These are phyloP conservation scores for Trialeurodes vaporariorum DNA, from an alignment of 1,140 invertebrate genomes.

Conservation along the genomic window DNA sequence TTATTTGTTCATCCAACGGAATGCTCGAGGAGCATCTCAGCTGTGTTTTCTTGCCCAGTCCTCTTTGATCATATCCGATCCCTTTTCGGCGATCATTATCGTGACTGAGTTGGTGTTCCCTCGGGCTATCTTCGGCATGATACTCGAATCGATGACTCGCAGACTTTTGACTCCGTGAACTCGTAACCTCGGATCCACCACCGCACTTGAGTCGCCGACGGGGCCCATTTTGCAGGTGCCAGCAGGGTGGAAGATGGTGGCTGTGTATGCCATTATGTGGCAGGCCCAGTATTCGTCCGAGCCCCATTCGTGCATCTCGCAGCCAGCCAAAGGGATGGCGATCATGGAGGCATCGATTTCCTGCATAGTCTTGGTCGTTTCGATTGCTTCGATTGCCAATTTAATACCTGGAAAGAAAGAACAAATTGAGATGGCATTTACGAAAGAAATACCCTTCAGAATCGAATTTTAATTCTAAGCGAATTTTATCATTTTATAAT, in stretches of 20 bases:
- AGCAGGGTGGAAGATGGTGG: constrained; percentile 75
- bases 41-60: constrained; percentile 22
- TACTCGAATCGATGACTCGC: constrained; percentile 36
- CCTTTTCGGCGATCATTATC: constrained; percentile 48
- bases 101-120: constrained; percentile 42
- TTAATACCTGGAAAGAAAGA: constrained; percentile 14
- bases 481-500: no score
- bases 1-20: no score
- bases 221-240: constrained; percentile 43
- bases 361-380: constrained; percentile 16
- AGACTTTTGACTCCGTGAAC: constrained; percentile 34
- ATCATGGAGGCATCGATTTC: constrained; percentile 58
- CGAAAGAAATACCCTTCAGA: no score
- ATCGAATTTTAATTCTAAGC: no score
- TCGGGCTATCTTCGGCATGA: constrained; percentile 39
- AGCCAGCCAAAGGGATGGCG: constrained; percentile 55
- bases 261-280: constrained; percentile 60
- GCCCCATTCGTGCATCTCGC: constrained; percentile 56
- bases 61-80: constrained; percentile 38
- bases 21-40: no score
- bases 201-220: constrained; percentile 32
- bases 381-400: constrained; percentile 12
- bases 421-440: no score
- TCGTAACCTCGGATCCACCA: constrained; percentile 37
- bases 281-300: constrained; percentile 80